Evolutionary conservation across 2,888 invertebrate genomes (phyloP), one percentile per base, ranked within the genome.

Genomic region (Xanthorhoe designata): DNA sequence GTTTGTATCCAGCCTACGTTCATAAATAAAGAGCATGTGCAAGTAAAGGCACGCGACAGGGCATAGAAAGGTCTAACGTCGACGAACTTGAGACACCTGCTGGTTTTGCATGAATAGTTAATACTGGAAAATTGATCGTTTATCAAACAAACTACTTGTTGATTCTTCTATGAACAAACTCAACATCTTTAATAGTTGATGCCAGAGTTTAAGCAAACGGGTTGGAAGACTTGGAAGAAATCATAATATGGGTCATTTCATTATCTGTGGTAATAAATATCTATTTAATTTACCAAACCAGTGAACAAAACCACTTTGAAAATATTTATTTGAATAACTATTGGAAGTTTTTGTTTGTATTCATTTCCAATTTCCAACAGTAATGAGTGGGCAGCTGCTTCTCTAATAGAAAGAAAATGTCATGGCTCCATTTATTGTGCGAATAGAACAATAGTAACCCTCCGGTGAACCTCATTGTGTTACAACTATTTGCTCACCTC

Each of bases 61-160:
- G 75, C 78, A 80, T 81, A 85, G 80, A 91, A 91, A 92, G 91
- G 91, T 91, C 91, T 84, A 85, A 88, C 83, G 91, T 86, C 91
- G 82, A 78, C 82, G 92, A 89, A 88, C 91, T 78, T 69, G n/a
- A 63, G 67, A 74, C 92, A 92, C 87, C 92, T 92, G 92, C 87
- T 77, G 70, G 54, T 65, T 74, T 79, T 80, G 77, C 77, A 78
- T 82, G 54, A 69, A 70, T 71, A 72, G 68, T 59, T 62, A 18
- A 67, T 69, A 53, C 62, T 47, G 61, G 54, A 65, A 68, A 66
- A 66, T 54, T 54, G 52, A 47, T 64, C 38, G 57, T 58, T 69
- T 64, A 59, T 57, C 49, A 10, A 54, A 54, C 47, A 53, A 55
- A 49, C 5, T 17, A 47, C 59, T 53, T 62, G 61, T 65, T 58